Evolutionary conservation across 2,888 invertebrate genomes (phyloP), one percentile per base, ranked within the genome.

Genomic region (Neoitamus cyanurus): DNA sequence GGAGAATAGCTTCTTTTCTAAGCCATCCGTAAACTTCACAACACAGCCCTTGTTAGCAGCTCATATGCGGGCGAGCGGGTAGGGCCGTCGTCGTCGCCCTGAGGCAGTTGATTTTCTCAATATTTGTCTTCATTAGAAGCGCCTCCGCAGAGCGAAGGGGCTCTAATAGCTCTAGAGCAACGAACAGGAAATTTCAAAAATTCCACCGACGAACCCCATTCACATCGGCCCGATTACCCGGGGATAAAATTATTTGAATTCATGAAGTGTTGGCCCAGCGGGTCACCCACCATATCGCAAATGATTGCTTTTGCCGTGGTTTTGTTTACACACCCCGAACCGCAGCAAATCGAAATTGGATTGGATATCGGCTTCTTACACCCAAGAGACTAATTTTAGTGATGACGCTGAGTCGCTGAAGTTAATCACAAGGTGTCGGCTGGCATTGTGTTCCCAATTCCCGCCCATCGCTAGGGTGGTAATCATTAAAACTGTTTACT

Each of bases 401-500:
- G 77, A 77, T 46, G 77, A 77, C 77, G 77, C 46, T 30, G 30
- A 48, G 42, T 42, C 46, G 28, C 48, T 36, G 34, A 20, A 77
- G 77, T 77, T 75, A 75, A 75, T 75, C 75, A 46, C 25, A 75
- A 42, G 46, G 42, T 77, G 42, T 77, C 37, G 48, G 9, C 46
- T 46, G 30, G 20, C 58, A 1, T 58, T 80, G 28, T 4, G 11
- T 30, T 25, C 25, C 20, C 5, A 4, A 11, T 20, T n/a, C 28
- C 11, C 58, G 28, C 20, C 78, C 78, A 11, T 25, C 20, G 58
- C 80, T 83, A 31, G 72, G 75, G 58, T 77, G 28, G 82, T 85
- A 85, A 85, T 85, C 85, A 85, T 85, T 85, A 85, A 85, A 85
- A 83, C 83, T 85, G 83, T 85, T 85, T 85, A 70, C 85, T 68